These are phyloP conservation scores for Eupithecia abbreviata DNA, from an alignment of 2,888 invertebrate genomes.

Conservation along the genomic window DNA sequence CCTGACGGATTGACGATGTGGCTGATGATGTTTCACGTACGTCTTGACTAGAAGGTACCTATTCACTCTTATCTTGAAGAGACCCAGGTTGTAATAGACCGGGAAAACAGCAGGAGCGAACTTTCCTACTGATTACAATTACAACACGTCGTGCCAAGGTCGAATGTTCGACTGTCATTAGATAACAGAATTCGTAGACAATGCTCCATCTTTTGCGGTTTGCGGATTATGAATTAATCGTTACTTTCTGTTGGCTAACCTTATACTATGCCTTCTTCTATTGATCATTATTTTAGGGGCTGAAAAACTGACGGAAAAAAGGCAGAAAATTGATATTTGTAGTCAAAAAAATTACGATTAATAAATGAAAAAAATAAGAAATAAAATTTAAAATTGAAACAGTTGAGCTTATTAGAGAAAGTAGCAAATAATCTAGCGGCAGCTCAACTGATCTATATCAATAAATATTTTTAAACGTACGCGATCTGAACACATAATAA, in stretches of 20 bases:
- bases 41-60: too few species aligned
- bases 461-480: too few species aligned
- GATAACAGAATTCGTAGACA: conserved; percentile 32
- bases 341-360: background rate
- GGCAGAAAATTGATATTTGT: background rate
- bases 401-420: background rate
- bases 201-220: conserved; percentile 28
- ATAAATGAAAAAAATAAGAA: too few species aligned
- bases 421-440: too few species aligned
- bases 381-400: background rate
- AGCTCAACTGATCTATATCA: too few species aligned
- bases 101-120: too few species aligned
- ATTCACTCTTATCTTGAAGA: too few species aligned
- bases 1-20: too few species aligned
- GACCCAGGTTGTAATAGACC: too few species aligned
- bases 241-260: conserved; percentile 2
- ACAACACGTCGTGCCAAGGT: conserved; percentile 6
- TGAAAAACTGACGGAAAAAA: background rate
- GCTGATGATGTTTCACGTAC: too few species aligned
- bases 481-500: too few species aligned
- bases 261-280: background rate
- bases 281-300: background rate
- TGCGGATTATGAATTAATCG: conserved; percentile 33
- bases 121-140: conserved; percentile 1
- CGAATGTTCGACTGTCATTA: conserved; percentile 28